These are phyloP conservation scores for Percina caprodes DNA, from an alignment of 2,113 vertebrate genomes.

Conservation along the genomic window DNA sequence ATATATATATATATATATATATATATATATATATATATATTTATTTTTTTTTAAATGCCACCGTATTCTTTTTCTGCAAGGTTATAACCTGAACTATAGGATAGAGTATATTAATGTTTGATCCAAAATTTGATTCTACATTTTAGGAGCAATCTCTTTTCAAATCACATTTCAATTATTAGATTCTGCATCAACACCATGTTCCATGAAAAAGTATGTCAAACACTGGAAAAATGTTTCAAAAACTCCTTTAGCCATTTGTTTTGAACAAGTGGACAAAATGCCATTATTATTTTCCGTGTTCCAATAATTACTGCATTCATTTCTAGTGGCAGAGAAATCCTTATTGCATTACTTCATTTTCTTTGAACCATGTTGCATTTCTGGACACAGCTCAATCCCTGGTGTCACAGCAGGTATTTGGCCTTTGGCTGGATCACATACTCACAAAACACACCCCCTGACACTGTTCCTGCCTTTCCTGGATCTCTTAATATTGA, in stretches of 20 bases:
- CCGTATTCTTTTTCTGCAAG: background rate
- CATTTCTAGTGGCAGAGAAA: no score
- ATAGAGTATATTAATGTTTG: no score
- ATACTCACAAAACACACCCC: background rate
- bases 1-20: no score
- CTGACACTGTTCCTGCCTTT: background rate
- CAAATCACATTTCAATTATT: background rate
- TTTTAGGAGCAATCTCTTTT: background rate
- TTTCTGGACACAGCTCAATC: no score
- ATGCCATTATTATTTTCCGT: no score
- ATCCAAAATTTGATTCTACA: background rate
- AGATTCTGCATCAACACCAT: background rate
- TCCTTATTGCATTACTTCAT: no score
- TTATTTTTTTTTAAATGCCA: background rate
- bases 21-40: no score
- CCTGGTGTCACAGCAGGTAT: background rate
- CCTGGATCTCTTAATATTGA: background rate
- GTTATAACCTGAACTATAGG: background rate
- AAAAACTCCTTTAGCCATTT: background rate
- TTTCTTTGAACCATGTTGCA: background rate
- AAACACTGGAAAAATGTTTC: background rate
- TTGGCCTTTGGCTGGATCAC: background rate
- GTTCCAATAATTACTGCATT: no score
- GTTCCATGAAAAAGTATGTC: background rate
- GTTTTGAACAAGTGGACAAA: background rate